A percentile compares a stretch with the other conserved stretches of the same genome.
Evolutionary conservation across 2,113 vertebrate species (phyloP).

Genomic region (Gobiocypris rarus): DNA sequence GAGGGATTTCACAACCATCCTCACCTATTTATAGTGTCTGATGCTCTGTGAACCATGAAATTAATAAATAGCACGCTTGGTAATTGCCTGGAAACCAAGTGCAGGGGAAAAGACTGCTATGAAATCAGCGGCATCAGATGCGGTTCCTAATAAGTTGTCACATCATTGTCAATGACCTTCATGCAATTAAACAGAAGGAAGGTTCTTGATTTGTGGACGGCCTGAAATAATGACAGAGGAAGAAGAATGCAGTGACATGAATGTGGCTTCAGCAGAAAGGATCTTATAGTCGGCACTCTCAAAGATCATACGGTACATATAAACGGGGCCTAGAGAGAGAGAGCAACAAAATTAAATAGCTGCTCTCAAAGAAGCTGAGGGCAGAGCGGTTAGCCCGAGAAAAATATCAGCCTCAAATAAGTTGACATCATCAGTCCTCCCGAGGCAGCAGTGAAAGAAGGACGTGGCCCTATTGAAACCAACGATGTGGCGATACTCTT

Average conservation of each 20-base stretch:
- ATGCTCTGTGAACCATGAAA: conserved; percentile 80
- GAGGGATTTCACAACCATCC: conserved; percentile 74
- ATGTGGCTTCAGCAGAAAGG: not conserved
- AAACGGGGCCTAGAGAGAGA: conserved; percentile 17
- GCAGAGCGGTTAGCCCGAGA: conserved; percentile 55
- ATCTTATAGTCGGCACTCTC: not conserved
- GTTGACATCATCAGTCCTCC: conserved; percentile 47
- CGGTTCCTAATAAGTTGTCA: conserved; percentile 79
- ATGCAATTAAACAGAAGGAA: conserved; percentile 74
- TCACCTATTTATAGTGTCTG: conserved; percentile 78
- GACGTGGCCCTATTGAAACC: conserved; percentile 38
- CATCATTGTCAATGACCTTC: conserved; percentile 82
- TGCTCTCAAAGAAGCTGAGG: conserved; percentile 54
- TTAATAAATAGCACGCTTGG: conserved; percentile 81
- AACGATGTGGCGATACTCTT: conserved; percentile 38
- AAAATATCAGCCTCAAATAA: conserved; percentile 47
- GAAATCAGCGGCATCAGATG: conserved; percentile 76
- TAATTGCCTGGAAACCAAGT: conserved; percentile 78
- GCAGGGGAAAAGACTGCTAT: conserved; percentile 67
- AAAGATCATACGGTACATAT: conserved; percentile 44
- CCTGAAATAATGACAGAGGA: conserved; percentile 42
- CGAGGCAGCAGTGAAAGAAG: conserved; percentile 39
- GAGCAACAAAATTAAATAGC: conserved; percentile 57
- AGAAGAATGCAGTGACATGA: conserved; percentile 32
- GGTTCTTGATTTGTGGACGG: conserved; percentile 30